Base-by-base conservation (phyloP, 1,140 invertebrate genomes). In the Chionoecetes opilio region DNA sequence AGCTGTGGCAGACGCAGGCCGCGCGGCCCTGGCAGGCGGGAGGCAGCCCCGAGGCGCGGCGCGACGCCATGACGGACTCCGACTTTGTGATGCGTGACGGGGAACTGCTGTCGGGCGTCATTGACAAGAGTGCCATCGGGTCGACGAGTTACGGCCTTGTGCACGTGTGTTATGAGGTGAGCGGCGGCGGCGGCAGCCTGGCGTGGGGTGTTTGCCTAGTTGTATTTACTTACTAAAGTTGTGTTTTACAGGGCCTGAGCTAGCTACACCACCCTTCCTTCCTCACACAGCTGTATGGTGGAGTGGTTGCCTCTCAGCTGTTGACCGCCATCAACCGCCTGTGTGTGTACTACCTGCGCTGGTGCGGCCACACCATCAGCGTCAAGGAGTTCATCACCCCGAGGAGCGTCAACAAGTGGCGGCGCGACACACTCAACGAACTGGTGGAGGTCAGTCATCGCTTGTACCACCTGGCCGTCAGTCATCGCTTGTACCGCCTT, bases 51-150 rank as follows among this genome's bases (percentile, higher is more conserved):
- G 93, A 94, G 53, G 88, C 37, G 21, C 82, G 82, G 26, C 84
- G 93, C 11, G 93, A 95, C 26, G 87, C 93, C 0, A 99, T 99
- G 98, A 98, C 98, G 85, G 99, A 99, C 97, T 98, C 98, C 93
- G 98, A 99, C 97, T 99, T 99, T 38, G 97, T 99, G 21, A 98
- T 99, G 96, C 97, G 98, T 89, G 97, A 98, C 91, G 99, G 99
- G 9, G 98, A 99, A 97, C 97, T 99, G 11, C 96, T 99, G 0
- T 98, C 97, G 96, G 99, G 99, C 5, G 98, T 99, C n/a, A 97
- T 99, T 63, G 99, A 99, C 97, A 99, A 99, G 97, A 98, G 98
- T 41, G 99, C 99, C 97, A 99, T 99, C 97, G 99, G 99, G 31
- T 98, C 99, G 0, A 99, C 99, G 0, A 98, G 98, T 3, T 99